phyloP scores from a whole-genome alignment of 2,113 vertebrate genomes.

The Plectropomus leopardus region DNA sequence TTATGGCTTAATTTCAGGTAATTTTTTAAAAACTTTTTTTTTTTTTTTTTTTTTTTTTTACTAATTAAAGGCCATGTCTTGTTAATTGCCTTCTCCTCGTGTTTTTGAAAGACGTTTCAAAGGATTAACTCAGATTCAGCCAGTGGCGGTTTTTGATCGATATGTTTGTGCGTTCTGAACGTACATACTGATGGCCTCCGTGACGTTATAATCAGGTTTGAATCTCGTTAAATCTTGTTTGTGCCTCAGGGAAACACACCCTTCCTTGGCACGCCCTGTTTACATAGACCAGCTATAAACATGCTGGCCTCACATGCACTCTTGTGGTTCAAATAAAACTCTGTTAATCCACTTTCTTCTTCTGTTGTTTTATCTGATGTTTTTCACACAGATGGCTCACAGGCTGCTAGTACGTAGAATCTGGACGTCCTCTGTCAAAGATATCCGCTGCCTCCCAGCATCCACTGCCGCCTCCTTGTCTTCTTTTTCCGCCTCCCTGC shows the following conservation, averaged over 20 bases:
- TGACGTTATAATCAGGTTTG: too few relatives aligned
- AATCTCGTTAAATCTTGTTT: not conserved
- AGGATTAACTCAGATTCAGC: too few relatives aligned
- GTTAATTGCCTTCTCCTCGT: too few relatives aligned
- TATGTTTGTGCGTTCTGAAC: too few relatives aligned
- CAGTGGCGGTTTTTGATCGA: too few relatives aligned
- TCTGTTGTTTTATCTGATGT: slow-evolving; percentile 9
- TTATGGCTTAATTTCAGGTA: too few relatives aligned
- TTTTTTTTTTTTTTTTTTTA: too few relatives aligned
- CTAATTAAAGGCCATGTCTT: too few relatives aligned
- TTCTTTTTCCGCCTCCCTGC: slow-evolving; percentile 59
- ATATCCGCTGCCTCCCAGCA: slow-evolving; percentile 57
- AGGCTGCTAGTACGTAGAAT: slow-evolving; percentile 85
- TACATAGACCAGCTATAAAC: slow-evolving; percentile 13
- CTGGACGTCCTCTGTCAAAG: slow-evolving; percentile 72
- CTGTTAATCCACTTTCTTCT: not conserved
- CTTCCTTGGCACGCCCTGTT: not conserved
- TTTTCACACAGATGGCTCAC: slow-evolving; percentile 90
- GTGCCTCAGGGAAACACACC: not conserved
- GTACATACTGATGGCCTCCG: not conserved
- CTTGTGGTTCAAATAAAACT: not conserved
- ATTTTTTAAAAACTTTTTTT: too few relatives aligned
- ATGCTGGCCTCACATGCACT: not conserved
- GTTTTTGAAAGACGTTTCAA: too few relatives aligned
- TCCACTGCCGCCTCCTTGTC: slow-evolving; percentile 36